Conservation (phyloP, 1,140 invertebrate genomes). For the Grapholita molesta region DNA sequence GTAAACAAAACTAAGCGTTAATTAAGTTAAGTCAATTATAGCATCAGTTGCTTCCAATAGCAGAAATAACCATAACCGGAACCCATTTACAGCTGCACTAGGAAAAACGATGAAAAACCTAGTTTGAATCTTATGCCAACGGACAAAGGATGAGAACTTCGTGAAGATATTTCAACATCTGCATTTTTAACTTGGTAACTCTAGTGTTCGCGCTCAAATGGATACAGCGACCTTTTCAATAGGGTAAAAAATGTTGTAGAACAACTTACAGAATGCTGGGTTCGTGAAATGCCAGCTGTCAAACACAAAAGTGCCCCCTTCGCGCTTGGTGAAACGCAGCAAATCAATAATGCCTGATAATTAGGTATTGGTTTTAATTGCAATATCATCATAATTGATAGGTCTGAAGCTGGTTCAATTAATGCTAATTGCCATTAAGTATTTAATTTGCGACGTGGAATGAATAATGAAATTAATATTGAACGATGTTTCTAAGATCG, state of each 20-base stretch:
- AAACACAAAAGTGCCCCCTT: slow-evolving; percentile 34
- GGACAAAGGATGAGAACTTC: background rate
- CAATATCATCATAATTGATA: slow-evolving; percentile 12
- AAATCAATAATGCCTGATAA: slow-evolving; percentile 35
- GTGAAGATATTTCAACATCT: background rate
- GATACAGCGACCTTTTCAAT: slow-evolving; percentile 45
- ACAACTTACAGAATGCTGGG: slow-evolving; percentile 26
- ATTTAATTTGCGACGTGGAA: slow-evolving; percentile 11
- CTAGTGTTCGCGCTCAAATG: slow-evolving; percentile 29
- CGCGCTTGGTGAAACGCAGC: slow-evolving; percentile 31
- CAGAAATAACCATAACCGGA: slow-evolving; percentile 2
- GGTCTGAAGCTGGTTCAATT: background rate
- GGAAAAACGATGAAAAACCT: background rate
- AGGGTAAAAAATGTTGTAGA: slow-evolving; percentile 44
- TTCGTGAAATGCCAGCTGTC: slow-evolving; percentile 61
- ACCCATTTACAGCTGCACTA: background rate
- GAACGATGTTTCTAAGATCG: background rate
- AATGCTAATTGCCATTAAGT: background rate
- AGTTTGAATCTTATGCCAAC: background rate
- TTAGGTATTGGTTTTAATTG: slow-evolving; percentile 12
- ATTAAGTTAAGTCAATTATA: slow-evolving; percentile 54
- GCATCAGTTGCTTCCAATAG: slow-evolving; percentile 29
- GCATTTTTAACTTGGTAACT: slow-evolving; percentile 19
- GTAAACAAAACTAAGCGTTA: slow-evolving; percentile 47
- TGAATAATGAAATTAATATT: slow-evolving; percentile 9